A percentile compares a stretch with the other conserved stretches of the same genome.
Conservation (phyloP, 2,113 vertebrate species). For the Heteronetta atricapilla region DNA sequence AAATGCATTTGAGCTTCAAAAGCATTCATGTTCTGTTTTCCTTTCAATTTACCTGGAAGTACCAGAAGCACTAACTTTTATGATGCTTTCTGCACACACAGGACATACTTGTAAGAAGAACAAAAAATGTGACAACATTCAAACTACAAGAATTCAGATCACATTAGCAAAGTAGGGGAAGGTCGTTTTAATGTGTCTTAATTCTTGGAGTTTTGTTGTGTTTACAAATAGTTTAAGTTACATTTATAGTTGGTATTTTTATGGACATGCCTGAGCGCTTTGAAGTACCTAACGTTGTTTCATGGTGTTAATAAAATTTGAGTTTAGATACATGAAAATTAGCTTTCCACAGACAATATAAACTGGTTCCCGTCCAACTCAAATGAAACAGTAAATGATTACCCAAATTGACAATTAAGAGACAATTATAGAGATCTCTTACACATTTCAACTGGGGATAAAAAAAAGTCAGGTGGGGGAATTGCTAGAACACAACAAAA, state of each 20-base stretch:
- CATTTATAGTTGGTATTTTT: not conserved
- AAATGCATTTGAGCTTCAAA: not conserved
- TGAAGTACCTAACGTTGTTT: not conserved
- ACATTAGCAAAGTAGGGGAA: not conserved
- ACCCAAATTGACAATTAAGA: not conserved
- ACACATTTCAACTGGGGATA: not conserved
- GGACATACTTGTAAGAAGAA: not conserved
- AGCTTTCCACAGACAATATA: not conserved
- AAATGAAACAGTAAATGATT: not conserved
- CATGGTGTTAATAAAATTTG: not conserved
- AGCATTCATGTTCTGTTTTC: not conserved
- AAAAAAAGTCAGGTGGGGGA: not conserved
- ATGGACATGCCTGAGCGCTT: not conserved
- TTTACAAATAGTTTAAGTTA: not conserved
- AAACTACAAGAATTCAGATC: not conserved
- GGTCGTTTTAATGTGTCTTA: not conserved
- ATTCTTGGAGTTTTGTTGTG: not conserved
- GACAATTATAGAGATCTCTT: not conserved
- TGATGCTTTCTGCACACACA: not conserved
- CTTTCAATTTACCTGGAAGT: not conserved
- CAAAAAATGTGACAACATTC: not conserved
- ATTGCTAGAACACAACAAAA: not conserved
- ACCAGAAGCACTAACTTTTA: not conserved
- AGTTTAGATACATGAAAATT: not conserved
- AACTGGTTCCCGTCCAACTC: not conserved